Evolutionary conservation across 2,888 invertebrate genomes (phyloP).

Genomic region (Papilio demoleus): DNA sequence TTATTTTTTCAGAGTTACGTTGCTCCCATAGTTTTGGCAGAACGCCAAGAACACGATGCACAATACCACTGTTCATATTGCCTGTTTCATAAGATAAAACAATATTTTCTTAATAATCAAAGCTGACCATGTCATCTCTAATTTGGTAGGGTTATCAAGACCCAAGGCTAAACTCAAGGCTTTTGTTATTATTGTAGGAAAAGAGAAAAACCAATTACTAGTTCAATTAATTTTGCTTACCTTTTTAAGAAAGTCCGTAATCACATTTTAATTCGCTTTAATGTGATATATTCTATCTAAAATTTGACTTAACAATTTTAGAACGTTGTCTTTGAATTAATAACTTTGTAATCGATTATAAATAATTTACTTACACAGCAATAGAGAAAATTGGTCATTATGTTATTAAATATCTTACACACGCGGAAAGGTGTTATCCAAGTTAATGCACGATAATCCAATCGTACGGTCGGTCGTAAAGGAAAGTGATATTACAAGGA

Average conservation of each 20-base stretch:
- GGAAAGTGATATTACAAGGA: conserved; percentile 35
- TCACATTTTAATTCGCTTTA: too few species aligned
- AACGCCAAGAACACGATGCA: conserved; percentile 45
- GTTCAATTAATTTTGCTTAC: too few species aligned
- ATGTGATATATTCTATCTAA: too few species aligned
- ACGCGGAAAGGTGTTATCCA: conserved; percentile 34
- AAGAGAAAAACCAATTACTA: not conserved
- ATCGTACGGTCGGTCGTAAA: conserved; percentile 38
- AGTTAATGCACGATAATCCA: conserved; percentile 37
- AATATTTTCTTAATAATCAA: not conserved
- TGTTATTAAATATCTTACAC: conserved; percentile 28
- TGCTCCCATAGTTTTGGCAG: conserved; percentile 48
- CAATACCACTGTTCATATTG: conserved; percentile 23
- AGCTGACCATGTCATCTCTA: not conserved
- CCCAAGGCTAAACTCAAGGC: conserved; percentile 5
- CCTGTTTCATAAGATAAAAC: conserved; percentile 13
- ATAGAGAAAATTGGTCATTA: conserved; percentile 28
- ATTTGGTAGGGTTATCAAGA: conserved; percentile 1
- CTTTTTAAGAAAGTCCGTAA: too few species aligned
- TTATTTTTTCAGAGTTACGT: conserved; percentile 50
- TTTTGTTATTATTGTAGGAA: not conserved
- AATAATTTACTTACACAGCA: conserved; percentile 19
- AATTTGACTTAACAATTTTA: too few species aligned
- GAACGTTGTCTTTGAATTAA: too few species aligned
- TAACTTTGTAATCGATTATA: too few species aligned